Percentiles rank a stretch among this genome's conserved stretches.
These are phyloP conservation scores for Lydus trimaculatus DNA, from an alignment of 2,888 invertebrate species.

Conservation along the genomic window DNA sequence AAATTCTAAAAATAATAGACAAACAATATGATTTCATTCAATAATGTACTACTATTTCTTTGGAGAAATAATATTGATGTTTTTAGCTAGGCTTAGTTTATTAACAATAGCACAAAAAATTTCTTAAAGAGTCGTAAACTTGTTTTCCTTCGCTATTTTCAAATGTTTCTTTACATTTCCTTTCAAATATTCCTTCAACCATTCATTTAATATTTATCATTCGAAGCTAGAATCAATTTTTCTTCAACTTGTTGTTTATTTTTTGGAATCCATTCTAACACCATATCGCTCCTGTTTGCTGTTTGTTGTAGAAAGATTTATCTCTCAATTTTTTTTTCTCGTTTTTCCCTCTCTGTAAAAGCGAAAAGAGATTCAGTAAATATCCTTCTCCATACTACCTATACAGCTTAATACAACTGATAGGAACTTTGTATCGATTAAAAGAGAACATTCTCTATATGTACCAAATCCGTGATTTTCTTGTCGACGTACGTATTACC, in stretches of 20 bases:
- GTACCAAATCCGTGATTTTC: constrained; percentile 29
- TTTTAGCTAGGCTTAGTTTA: background rate
- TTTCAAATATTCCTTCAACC: background rate
- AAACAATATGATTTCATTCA: too few species aligned
- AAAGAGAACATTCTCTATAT: background rate
- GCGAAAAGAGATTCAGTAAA: background rate
- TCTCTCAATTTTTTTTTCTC: constrained; percentile 1
- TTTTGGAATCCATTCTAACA: constrained; percentile 3
- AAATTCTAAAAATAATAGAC: background rate
- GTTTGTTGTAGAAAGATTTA: constrained; percentile 5
- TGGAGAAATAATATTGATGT: background rate
- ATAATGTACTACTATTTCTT: background rate
- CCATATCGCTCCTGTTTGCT: constrained; percentile 7
- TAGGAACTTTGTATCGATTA: background rate
- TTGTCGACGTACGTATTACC: background rate
- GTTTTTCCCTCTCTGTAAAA: background rate
- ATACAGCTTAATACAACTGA: constrained; percentile 5
- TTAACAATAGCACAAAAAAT: background rate
- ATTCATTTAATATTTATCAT: constrained; percentile 1
- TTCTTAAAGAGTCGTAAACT: background rate
- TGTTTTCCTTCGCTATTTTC: background rate
- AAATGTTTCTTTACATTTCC: background rate
- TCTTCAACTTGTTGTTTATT: constrained; percentile 7
- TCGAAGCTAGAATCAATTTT: constrained; percentile 2
- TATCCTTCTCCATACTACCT: background rate